phyloP scores from a whole-genome alignment of 2,888 invertebrate species.

The Mimas tiliae region DNA sequence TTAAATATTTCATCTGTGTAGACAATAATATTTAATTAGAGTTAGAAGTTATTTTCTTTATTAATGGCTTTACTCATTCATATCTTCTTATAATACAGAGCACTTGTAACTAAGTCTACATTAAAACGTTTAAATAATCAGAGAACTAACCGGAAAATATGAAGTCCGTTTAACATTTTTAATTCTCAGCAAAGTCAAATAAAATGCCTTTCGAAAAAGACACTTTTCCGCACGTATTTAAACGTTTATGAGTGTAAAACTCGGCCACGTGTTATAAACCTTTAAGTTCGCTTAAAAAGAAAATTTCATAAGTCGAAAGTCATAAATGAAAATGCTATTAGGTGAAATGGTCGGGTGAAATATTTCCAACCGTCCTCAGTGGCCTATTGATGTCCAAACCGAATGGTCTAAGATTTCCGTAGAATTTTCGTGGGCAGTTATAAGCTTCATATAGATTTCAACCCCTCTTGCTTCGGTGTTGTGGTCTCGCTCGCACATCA shows the following conservation, averaged over 20 bases:
- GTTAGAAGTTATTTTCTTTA: too few relatives aligned
- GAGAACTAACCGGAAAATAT: not conserved
- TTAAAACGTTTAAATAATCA: too few relatives aligned
- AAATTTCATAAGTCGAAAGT: slow-evolving; percentile 7
- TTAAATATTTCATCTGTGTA: too few relatives aligned
- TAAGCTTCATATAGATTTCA: slow-evolving; percentile 67
- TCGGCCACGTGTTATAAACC: slow-evolving; percentile 21
- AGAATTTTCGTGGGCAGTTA: slow-evolving; percentile 56
- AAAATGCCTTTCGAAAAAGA: slow-evolving; percentile 1
- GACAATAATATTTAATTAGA: too few relatives aligned
- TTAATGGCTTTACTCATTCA: too few relatives aligned
- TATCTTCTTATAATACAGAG: too few relatives aligned
- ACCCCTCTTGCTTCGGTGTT: slow-evolving; percentile 49
- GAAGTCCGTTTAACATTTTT: not conserved
- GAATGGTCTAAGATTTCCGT: slow-evolving; percentile 49
- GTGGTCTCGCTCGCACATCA: slow-evolving; percentile 57
- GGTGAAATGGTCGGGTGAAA: slow-evolving; percentile 20
- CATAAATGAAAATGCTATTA: slow-evolving; percentile 13
- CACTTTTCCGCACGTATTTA: not conserved
- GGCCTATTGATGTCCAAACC: slow-evolving; percentile 46
- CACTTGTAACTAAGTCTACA: too few relatives aligned
- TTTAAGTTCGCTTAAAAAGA: not conserved
- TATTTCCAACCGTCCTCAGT: slow-evolving; percentile 11
- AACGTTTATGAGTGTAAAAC: slow-evolving; percentile 21
- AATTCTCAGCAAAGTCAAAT: not conserved